These are phyloP conservation scores for Pseudorhiza aurosa DNA, from an alignment of 30 jellyfish, hydroid and myxozoan genomes.

Conservation along the genomic window DNA sequence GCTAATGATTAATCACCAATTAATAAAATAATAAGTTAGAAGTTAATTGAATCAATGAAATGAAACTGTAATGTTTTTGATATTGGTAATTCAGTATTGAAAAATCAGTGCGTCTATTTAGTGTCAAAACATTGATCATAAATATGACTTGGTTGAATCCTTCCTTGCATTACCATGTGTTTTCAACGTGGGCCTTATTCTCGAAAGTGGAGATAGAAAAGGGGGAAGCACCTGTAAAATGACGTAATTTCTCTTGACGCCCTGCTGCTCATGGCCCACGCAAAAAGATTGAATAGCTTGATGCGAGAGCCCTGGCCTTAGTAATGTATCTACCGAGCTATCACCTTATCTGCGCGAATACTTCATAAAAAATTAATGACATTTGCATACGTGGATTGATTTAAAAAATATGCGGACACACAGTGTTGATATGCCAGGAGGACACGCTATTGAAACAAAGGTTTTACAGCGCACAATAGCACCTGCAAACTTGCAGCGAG, in stretches of 20 bases:
- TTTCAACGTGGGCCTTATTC: not conserved
- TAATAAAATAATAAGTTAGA: no score
- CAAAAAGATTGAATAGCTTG: not conserved
- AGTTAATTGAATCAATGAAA: no score
- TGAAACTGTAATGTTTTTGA: no score
- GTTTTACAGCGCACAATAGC: constrained; percentile 55
- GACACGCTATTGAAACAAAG: constrained; percentile 37
- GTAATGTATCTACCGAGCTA: constrained; percentile 28
- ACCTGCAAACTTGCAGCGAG: constrained; percentile 52
- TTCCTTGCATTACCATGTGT: not conserved
- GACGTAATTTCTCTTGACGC: not conserved
- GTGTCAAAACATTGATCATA: no score
- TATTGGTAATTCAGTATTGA: no score
- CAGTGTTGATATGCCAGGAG: constrained; percentile 40
- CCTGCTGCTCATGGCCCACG: constrained; percentile 14
- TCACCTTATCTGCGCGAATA: constrained; percentile 28
- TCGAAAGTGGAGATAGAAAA: not conserved
- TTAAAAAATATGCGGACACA: constrained; percentile 57
- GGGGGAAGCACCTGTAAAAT: not conserved
- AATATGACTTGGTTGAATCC: no score
- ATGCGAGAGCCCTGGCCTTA: constrained; percentile 10
- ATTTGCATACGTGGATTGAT: constrained; percentile 56
- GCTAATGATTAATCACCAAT: no score
- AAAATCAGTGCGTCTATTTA: no score
- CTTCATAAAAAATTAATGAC: constrained; percentile 38